Conservation (phyloP, 1,140 invertebrate species). For the Drosophila yakuba region DNA sequence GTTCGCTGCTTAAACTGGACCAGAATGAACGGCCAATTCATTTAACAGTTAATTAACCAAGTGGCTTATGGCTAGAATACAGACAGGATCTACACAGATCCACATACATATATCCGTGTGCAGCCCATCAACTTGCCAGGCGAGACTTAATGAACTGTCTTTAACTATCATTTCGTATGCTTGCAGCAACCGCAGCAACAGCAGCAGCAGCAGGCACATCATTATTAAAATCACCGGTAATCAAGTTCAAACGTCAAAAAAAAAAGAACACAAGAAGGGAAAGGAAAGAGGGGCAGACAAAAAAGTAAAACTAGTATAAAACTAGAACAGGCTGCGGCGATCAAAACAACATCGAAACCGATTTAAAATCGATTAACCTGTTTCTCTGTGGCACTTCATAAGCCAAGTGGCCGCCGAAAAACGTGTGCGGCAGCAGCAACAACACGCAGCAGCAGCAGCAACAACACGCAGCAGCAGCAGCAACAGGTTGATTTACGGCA, state of each 20-base stretch:
- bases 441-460: constrained; percentile 35
- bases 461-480: constrained; percentile 27
- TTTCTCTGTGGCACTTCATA: constrained; percentile 77
- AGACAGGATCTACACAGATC: constrained; percentile 35
- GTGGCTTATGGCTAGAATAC: constrained; percentile 37
- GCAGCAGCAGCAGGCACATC: constrained; percentile 58
- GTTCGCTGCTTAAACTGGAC: constrained; percentile 25
- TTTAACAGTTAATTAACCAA: constrained; percentile 73
- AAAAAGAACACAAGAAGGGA: constrained; percentile 52
- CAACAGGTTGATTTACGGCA: constrained; percentile 82
- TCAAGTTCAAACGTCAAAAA: constrained; percentile 83
- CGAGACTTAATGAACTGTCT: constrained; percentile 60
- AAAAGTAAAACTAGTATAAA: constrained; percentile 52
- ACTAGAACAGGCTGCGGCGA: constrained; percentile 67
- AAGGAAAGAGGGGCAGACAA: constrained; percentile 28
- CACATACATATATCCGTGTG: neutral
- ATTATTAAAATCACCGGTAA: constrained; percentile 82
- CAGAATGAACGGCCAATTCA: constrained; percentile 47
- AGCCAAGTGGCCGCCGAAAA: constrained; percentile 65
- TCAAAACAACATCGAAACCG: constrained; percentile 83
- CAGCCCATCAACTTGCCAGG: constrained; percentile 35
- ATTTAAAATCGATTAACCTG: constrained; percentile 84
- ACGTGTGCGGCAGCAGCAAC: constrained; percentile 63
- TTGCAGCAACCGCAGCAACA: constrained; percentile 36
- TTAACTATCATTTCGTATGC: constrained; percentile 55